Percentiles rank a stretch among this genome's conserved stretches.
Evolutionary conservation across 2,797 vertebrate species (phyloP).

Genomic region (Podargus strigoides): DNA sequence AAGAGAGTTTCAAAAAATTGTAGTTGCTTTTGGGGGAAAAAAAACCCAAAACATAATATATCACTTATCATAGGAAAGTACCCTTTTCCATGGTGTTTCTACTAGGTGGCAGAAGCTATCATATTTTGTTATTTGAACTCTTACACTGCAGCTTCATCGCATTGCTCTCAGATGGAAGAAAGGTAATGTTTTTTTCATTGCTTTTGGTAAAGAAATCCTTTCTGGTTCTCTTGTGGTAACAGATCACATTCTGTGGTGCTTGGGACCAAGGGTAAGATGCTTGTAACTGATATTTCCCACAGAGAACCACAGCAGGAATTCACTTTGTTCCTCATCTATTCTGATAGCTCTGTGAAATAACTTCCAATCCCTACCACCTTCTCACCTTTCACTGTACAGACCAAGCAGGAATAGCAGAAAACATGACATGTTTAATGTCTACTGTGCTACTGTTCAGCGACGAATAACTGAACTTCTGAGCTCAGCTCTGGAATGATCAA

Average conservation of each 20-base stretch:
- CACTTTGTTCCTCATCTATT: not conserved
- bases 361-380: not conserved
- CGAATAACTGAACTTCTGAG: not conserved
- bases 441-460: not conserved
- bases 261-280: not conserved
- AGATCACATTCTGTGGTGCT: not conserved
- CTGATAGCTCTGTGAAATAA: not conserved
- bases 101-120: not conserved
- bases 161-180: not conserved
- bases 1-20: not conserved
- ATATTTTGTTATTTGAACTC: not conserved
- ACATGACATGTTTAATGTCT: not conserved
- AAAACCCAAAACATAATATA: not conserved
- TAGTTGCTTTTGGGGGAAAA: not conserved
- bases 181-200: not conserved
- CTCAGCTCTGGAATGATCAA: not conserved
- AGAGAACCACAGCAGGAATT: not conserved
- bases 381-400: not conserved
- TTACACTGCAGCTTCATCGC: not conserved
- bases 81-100: not conserved
- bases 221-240: not conserved
- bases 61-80: not conserved
- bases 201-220: not conserved
- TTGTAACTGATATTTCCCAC: not conserved
- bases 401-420: not conserved